Conservation (phyloP, 1,140 invertebrate species). For the Carposina sasakii region DNA sequence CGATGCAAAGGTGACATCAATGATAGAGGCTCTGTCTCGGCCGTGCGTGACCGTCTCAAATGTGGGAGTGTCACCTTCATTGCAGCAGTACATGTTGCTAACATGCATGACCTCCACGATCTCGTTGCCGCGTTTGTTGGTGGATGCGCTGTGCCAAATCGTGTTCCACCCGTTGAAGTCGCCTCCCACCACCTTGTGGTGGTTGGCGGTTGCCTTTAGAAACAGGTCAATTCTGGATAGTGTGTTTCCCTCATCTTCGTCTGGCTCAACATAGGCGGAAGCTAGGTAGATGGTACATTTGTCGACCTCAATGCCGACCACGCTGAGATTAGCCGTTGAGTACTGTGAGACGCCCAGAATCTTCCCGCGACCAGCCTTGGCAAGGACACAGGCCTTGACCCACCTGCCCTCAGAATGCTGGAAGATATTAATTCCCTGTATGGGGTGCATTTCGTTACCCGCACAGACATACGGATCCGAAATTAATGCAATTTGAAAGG, state of each 20-base stretch:
- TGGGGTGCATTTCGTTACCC: too few species aligned
- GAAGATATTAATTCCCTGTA: too few species aligned
- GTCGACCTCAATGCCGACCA: too few species aligned
- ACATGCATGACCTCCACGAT: neutral
- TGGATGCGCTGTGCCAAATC: neutral
- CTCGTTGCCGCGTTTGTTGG: neutral
- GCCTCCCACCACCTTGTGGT: neutral
- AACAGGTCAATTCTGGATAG: too few species aligned
- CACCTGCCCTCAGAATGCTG: too few species aligned
- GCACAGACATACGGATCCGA: too few species aligned
- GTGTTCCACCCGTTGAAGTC: constrained; percentile 16
- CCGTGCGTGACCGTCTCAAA: constrained; percentile 14
- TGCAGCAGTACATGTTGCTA: constrained; percentile 8
- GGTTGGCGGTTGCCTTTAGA: too few species aligned
- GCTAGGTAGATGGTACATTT: constrained; percentile 10
- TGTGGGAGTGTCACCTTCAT: constrained; percentile 12
- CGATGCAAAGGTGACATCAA: constrained; percentile 15
- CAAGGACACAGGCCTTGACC: too few species aligned
- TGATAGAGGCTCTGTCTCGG: constrained; percentile 11
- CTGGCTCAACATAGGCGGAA: constrained; percentile 14
- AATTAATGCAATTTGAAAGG: too few species aligned
- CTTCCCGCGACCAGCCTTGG: too few species aligned
- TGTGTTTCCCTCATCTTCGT: neutral
- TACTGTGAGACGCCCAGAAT: too few species aligned
- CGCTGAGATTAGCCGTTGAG: too few species aligned